A percentile compares a stretch with the other conserved stretches of the same genome.
These are phyloP conservation scores for Electrophaes corylata DNA, from an alignment of 2,888 invertebrate species.

Conservation along the genomic window DNA sequence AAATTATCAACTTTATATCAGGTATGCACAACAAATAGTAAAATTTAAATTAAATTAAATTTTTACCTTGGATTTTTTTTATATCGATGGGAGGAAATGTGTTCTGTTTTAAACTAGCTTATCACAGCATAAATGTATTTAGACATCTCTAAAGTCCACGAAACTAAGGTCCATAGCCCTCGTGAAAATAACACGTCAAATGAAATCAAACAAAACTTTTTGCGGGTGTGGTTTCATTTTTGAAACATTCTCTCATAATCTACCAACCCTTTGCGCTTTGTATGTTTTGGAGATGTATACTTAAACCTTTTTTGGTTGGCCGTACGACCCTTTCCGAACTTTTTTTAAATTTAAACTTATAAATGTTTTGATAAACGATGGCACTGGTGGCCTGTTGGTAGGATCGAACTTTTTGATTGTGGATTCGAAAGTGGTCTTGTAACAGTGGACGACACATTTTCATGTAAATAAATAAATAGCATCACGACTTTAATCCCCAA, in stretches of 20 bases:
- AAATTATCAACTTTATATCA: too few relatives aligned
- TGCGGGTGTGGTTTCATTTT: slow-evolving; percentile 36
- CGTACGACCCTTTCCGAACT: slow-evolving; percentile 25
- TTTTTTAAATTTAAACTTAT: slow-evolving; percentile 18
- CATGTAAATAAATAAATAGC: too few relatives aligned
- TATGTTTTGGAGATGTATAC: slow-evolving; percentile 31
- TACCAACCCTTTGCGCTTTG: slow-evolving; percentile 32
- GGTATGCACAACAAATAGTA: too few relatives aligned
- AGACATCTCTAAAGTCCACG: slow-evolving; percentile 6
- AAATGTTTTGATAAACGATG: slow-evolving; percentile 10
- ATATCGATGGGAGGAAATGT: too few relatives aligned
- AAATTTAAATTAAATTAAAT: too few relatives aligned
- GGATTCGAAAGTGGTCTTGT: too few relatives aligned
- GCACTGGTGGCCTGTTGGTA: too few relatives aligned
- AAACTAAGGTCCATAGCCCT: background rate
- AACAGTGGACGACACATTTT: too few relatives aligned
- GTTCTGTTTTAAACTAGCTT: background rate
- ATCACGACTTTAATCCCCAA: too few relatives aligned
- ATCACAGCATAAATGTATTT: slow-evolving; percentile 5
- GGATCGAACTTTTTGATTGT: too few relatives aligned
- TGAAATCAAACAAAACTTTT: slow-evolving; percentile 38
- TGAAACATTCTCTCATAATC: slow-evolving; percentile 39
- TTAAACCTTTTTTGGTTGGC: slow-evolving; percentile 25
- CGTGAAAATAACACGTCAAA: slow-evolving; percentile 31
- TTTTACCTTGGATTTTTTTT: too few relatives aligned